A percentile compares a stretch with the other conserved stretches of the same genome.
Evolutionary conservation across 92 coral and sea anemone species (phyloP).

Genomic region (Zoanthus gigantus): DNA sequence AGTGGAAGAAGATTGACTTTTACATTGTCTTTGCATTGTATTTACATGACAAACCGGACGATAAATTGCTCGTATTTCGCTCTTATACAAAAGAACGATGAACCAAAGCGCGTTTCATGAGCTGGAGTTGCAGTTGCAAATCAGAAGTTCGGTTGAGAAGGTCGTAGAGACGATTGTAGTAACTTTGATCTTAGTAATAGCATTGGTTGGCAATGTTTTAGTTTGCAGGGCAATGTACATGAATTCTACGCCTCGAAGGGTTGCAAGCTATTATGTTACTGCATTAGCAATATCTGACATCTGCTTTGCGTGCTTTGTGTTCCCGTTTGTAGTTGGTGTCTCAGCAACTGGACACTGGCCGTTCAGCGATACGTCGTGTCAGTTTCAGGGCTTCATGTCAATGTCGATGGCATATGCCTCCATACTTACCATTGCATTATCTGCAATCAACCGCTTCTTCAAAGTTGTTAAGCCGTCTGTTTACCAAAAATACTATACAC

Average conservation of each 20-base stretch:
- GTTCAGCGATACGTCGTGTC: conserved; percentile 26
- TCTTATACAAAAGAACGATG: neutral
- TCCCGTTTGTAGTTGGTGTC: conserved; percentile 38
- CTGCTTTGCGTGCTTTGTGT: conserved; percentile 17
- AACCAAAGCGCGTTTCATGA: conserved; percentile 2
- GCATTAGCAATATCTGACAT: conserved; percentile 35
- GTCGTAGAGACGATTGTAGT: conserved; percentile 18
- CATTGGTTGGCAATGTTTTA: conserved; percentile 20
- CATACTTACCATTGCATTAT: conserved; percentile 28
- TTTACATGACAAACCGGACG: neutral
- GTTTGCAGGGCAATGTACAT: conserved; percentile 22
- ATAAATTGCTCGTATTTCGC: neutral
- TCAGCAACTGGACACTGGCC: conserved; percentile 37
- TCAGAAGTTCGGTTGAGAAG: neutral
- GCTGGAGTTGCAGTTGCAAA: neutral
- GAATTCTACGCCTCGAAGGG: neutral
- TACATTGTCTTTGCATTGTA: too few species aligned
- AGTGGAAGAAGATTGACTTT: too few species aligned
- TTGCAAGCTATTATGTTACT: conserved; percentile 22
- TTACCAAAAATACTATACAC: conserved; percentile 12
- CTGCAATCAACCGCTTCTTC: conserved; percentile 45
- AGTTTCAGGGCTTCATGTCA: conserved; percentile 34
- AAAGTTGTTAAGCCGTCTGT: conserved; percentile 30
- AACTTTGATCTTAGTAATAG: neutral
- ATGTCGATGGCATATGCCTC: conserved; percentile 43